Base-by-base conservation (phyloP, 2,113 vertebrate species). In the Zosterops hypoxanthus region DNA sequence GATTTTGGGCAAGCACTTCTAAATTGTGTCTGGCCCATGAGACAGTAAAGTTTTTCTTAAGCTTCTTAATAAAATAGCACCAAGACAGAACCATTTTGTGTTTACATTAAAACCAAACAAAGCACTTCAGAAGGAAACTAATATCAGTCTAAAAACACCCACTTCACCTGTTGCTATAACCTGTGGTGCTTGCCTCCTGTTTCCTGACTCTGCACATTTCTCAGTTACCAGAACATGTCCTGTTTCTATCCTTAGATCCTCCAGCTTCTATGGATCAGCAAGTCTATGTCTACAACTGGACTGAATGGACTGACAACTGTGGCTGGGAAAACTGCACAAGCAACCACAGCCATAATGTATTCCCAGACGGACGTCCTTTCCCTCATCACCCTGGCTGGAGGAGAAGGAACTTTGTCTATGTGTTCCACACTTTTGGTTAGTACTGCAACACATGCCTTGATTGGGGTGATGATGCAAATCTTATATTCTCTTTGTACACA, bases 401-500 rank as follows among this genome's bases (percentile, higher is more conserved):
- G 42, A 98, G 90, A 82, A 98, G 97, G 92, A 98, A 97, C 70
- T 99, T 99, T 33, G 96, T 99, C 94, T 99, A 99, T 0, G 90
- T 99, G 41, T 99, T 99, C 98, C 99, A 99, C 93, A 98, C 98
- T 0, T 97, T 98, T 87, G 99, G 99, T 99, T 85, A 96, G 98
- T 96, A 79, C 66, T 63, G 49, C 92, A 91, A 61, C 53, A 69
- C 39, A 6, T 59, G 34, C 41, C n/a, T 78, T 71, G 19, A 18
- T 26, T 36, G 73, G 71, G 98, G 98, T 88, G 93, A 93, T 18
- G 8, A 70, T 95, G 72, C 78, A 83, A 44, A 88, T 33, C 73
- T 50, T 60, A n/a, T 16, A n/a, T 55, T 86, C 41, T 28, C 20
- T 50, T 80, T 82, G 55, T 29, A 26, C 47, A 31, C 39, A 80